These are phyloP conservation scores for Chaetoderma sp. DNA, from an alignment of 2,888 invertebrate genomes.

Conservation along the genomic window DNA sequence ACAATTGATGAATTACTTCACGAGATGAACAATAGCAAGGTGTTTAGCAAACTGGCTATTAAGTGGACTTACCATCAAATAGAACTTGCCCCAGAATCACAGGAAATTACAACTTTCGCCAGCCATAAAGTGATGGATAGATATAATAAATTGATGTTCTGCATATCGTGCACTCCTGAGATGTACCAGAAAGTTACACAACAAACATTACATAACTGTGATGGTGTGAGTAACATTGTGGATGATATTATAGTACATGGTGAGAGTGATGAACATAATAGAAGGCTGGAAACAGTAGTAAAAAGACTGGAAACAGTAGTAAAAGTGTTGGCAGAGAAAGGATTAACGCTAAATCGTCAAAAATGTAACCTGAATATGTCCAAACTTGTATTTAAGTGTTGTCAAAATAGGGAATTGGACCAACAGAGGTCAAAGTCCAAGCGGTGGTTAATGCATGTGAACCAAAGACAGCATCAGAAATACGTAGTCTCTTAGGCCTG, in stretches of 20 bases:
- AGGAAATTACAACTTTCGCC: conserved; percentile 17
- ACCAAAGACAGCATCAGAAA: conserved; percentile 20
- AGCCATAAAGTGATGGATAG: conserved; percentile 17
- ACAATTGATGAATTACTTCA: neutral
- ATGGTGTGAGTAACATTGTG: conserved; percentile 20
- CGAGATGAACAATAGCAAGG: neutral
- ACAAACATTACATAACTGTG: conserved; percentile 6
- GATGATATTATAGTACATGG: too few relatives aligned
- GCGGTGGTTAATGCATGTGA: conserved; percentile 17
- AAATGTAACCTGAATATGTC: conserved; percentile 39
- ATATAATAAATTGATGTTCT: conserved; percentile 18
- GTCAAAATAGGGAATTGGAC: conserved; percentile 17
- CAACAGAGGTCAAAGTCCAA: conserved; percentile 15
- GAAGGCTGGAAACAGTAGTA: too few relatives aligned
- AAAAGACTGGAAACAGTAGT: conserved; percentile 29
- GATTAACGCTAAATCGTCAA: conserved; percentile 37
- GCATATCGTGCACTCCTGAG: conserved; percentile 29
- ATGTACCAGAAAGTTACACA: conserved; percentile 16
- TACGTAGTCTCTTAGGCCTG: conserved; percentile 17
- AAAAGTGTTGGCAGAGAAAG: conserved; percentile 25
- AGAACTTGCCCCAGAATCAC: conserved; percentile 6
- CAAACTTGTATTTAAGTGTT: conserved; percentile 15
- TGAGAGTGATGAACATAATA: neutral
- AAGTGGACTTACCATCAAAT: conserved; percentile 17
- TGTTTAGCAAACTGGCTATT: neutral